These are phyloP conservation scores for Mesoligia furuncula DNA, from an alignment of 2,888 invertebrate genomes.

Conservation along the genomic window DNA sequence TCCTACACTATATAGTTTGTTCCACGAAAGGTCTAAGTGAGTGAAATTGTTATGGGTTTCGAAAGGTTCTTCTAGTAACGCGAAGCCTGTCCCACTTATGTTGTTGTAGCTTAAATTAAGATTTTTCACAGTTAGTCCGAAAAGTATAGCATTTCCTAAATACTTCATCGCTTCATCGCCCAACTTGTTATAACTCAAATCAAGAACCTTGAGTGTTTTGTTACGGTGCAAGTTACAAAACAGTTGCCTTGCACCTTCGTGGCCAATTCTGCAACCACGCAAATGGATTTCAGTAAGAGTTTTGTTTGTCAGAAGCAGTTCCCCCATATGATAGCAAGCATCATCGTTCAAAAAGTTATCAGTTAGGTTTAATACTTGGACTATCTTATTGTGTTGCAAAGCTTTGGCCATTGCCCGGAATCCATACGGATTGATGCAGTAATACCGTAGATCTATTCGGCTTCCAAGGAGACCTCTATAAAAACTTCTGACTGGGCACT, in stretches of 20 bases:
- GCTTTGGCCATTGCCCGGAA: constrained; percentile 81
- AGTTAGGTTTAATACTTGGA: constrained; percentile 75
- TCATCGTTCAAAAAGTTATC: constrained; percentile 81
- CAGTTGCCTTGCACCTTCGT: constrained; percentile 72
- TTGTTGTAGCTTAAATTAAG: constrained; percentile 78
- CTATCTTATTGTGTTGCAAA: constrained; percentile 75
- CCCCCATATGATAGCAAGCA: constrained; percentile 81
- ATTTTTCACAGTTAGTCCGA: constrained; percentile 71
- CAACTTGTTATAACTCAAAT: constrained; percentile 76
- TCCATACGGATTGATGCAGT: constrained; percentile 77
- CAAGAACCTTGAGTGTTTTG: constrained; percentile 70
- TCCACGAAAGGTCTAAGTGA: constrained; percentile 81
- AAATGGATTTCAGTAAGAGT: constrained; percentile 76
- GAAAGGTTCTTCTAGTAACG: constrained; percentile 72
- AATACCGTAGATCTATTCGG: constrained; percentile 80
- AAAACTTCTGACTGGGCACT: constrained; percentile 75
- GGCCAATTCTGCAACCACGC: constrained; percentile 81
- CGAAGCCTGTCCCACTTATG: constrained; percentile 73
- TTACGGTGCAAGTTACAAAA: constrained; percentile 71
- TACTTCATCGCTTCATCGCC: constrained; percentile 74
- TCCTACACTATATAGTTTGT: constrained; percentile 72
- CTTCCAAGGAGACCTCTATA: constrained; percentile 72
- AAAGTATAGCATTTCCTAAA: constrained; percentile 70
- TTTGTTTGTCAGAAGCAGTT: constrained; percentile 76
- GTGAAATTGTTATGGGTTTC: constrained; percentile 77